phyloP scores from a whole-genome alignment of 2,797 vertebrate species.

The Ceryle rudis region DNA sequence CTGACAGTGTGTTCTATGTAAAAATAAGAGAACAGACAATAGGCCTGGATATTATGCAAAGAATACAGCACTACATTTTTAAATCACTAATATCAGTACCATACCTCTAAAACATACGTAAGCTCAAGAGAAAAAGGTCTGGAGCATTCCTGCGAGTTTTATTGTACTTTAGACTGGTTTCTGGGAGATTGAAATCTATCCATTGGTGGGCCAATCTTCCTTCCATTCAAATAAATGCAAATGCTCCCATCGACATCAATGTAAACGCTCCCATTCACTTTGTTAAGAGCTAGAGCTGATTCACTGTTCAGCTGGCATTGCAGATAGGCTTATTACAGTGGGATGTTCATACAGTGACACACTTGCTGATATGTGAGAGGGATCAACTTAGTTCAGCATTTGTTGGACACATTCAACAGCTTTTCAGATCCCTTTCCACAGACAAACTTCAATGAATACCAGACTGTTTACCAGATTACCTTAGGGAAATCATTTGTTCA shows the following conservation, averaged over 20 bases:
- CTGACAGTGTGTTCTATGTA: background rate
- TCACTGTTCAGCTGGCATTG: background rate
- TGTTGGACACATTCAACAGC: background rate
- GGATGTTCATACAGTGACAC: background rate
- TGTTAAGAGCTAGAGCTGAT: background rate
- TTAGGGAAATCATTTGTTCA: background rate
- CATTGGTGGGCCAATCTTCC: background rate
- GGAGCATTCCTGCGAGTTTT: background rate
- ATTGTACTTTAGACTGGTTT: background rate
- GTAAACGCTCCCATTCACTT: background rate
- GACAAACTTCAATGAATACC: background rate
- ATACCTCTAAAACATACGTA: background rate
- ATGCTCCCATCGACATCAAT: background rate
- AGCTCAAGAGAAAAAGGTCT: background rate
- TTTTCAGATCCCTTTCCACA: background rate
- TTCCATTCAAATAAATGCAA: background rate
- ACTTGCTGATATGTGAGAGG: background rate
- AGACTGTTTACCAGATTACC: background rate
- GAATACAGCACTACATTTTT: background rate
- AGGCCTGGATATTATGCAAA: conserved; percentile 8
- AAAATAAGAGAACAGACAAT: conserved; percentile 19
- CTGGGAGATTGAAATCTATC: background rate
- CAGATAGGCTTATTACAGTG: background rate
- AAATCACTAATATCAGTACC: background rate
- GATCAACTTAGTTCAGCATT: background rate